Evolutionary conservation across 2,888 invertebrate species (phyloP).

Genomic region (Leptinotarsa haldemani): DNA sequence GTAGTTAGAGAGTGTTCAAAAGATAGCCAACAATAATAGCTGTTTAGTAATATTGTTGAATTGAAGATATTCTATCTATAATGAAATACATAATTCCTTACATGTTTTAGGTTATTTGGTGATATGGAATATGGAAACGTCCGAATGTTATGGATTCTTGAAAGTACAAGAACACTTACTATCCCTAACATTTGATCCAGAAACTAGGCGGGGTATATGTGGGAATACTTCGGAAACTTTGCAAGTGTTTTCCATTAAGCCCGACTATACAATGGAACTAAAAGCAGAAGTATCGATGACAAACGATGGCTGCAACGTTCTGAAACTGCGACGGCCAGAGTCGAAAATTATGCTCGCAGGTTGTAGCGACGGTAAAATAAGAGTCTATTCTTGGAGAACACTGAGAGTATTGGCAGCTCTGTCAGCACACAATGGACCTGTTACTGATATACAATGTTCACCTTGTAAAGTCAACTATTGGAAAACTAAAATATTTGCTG

Average conservation of each 20-base stretch:
- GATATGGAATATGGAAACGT: constrained; percentile 77
- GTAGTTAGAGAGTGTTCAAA: too few relatives aligned
- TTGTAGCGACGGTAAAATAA: constrained; percentile 78
- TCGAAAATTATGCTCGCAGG: constrained; percentile 79
- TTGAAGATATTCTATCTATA: too few relatives aligned
- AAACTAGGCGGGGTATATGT: constrained; percentile 75
- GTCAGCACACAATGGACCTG: constrained; percentile 77
- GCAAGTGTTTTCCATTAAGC: constrained; percentile 64
- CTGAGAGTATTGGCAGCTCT: constrained; percentile 78
- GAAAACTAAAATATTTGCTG: constrained; percentile 83
- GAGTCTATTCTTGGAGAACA: constrained; percentile 84
- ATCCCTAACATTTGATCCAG: constrained; percentile 77
- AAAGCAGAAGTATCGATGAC: constrained; percentile 75
- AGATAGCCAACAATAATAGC: too few relatives aligned
- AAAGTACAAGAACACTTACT: constrained; percentile 75
- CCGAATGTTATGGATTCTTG: constrained; percentile 70
- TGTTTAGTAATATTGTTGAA: too few relatives aligned
- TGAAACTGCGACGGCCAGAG: constrained; percentile 76
- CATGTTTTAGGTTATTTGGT: constrained; percentile 69
- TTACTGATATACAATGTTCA: constrained; percentile 81
- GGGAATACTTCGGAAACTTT: constrained; percentile 75
- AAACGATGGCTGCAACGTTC: constrained; percentile 78
- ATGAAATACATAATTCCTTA: too few relatives aligned
- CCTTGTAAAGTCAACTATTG: constrained; percentile 73
- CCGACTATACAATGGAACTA: constrained; percentile 68